Percentiles rank a stretch among this genome's conserved stretches.
These are phyloP conservation scores for Agrenia bidenticulata DNA, from an alignment of 2,888 invertebrate species.

Conservation along the genomic window DNA sequence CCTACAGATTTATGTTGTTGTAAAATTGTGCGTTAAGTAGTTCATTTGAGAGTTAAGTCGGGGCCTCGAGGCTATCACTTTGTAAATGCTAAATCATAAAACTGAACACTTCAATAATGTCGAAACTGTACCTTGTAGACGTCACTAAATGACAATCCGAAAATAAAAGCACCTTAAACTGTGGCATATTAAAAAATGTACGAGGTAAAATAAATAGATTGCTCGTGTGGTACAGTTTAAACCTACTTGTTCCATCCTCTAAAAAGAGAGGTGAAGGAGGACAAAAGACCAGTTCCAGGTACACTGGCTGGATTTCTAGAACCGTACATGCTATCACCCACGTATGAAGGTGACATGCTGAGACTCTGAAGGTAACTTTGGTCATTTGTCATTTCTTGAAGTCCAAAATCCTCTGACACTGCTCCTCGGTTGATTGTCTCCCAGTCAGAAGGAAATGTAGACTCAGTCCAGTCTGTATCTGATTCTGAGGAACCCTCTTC, in stretches of 20 bases:
- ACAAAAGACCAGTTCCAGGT: conserved; percentile 40
- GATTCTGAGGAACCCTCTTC: conserved; percentile 64
- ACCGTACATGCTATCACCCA: conserved; percentile 39
- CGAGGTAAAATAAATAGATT: no score
- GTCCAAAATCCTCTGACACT: conserved; percentile 44
- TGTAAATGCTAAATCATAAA: no score
- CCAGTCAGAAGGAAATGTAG: conserved; percentile 73
- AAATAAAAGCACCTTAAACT: no score
- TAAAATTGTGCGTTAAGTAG: no score
- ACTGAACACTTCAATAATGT: no score
- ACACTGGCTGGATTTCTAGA: conserved; percentile 32
- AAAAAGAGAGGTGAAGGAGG: conserved; percentile 49
- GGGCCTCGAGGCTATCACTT: no score
- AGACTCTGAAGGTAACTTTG: conserved; percentile 23
- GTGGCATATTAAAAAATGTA: no score
- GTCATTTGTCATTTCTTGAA: conserved; percentile 44
- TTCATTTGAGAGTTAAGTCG: no score
- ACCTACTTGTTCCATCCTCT: conserved; percentile 41
- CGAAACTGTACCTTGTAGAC: no score
- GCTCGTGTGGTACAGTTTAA: neutral
- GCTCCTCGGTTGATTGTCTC: conserved; percentile 64
- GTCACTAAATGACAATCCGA: no score
- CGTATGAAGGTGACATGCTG: conserved; percentile 22
- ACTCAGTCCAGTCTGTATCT: conserved; percentile 67
- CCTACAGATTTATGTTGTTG: no score